Base-by-base conservation (phyloP, 2,797 vertebrate genomes). In the Pangasius djambal region DNA sequence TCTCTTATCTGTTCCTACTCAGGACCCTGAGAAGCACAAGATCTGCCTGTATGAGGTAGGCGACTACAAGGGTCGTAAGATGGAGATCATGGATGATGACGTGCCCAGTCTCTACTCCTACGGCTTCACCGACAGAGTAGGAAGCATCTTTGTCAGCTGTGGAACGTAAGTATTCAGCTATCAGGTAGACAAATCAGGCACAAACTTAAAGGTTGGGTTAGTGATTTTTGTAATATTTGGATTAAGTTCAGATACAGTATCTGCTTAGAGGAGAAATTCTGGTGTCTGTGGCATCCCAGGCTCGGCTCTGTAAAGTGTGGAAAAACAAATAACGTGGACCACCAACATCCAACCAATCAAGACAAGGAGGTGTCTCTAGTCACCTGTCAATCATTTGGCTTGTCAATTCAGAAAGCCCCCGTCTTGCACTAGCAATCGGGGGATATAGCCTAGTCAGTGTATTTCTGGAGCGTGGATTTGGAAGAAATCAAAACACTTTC, bases 1-100 rank as follows among this genome's bases (percentile, higher is more conserved):
- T 15, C 25, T 44, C 13, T 55, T 13, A 10, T 75, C 16, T 90
- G n/a, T n/a, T 44, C 8, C n/a, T 88, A 22, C 48, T 70, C 34
- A 97, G 97, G 96, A 97, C 92, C 95, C 96, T 0, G 97, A 97
- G 94, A 97, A 97, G 95, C 96, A 97, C 94, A 97, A 97, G 95
- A 96, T 97, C 95, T 97, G 96, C 94, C 94, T 97, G 94, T 96
- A 95, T 10, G 97, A 97, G 94, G 95, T 97, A 0, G 97, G 96
- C 57, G 95, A 97, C 91, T 97, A 96, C 94, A 97, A 97, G 95
- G 97, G 97, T 55, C 96, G 97, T 90, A 97, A 97, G 94, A 97
- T 97, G 97, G 97, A 97, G 95, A 97, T 97, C 94, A 95, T 96
- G 95, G 97, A 97, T 34, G 96, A 97, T 31, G 97, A 97, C 6